These are phyloP conservation scores for Mustelus asterias DNA, from an alignment of 2,113 vertebrate species.

Conservation along the genomic window DNA sequence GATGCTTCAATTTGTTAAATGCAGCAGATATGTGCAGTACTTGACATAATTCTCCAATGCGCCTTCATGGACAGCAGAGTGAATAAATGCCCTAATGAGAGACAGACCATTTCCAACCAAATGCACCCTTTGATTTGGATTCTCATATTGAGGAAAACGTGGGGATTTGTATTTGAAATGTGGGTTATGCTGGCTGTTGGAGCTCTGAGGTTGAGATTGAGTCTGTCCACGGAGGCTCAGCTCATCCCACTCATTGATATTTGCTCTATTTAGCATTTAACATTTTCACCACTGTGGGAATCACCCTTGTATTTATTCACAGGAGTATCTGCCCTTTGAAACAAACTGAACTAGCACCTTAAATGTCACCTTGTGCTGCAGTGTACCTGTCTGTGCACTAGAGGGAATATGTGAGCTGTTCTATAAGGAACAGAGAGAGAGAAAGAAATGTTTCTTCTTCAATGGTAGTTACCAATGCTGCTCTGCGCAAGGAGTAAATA, in stretches of 20 bases:
- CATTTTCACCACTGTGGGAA: not conserved
- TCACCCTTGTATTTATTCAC: not conserved
- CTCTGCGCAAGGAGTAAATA: not conserved
- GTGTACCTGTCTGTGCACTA: not conserved
- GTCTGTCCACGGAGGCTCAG: not conserved
- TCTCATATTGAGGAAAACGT: not conserved
- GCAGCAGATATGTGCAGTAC: not conserved
- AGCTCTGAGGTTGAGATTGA: not conserved
- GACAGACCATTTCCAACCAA: not conserved
- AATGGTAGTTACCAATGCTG: not conserved
- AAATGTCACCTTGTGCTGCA: not conserved
- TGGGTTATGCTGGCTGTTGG: not conserved
- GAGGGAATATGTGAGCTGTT: slow-evolving; percentile 3
- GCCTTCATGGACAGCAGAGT: not conserved
- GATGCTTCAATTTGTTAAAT: not conserved
- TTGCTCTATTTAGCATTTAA: not conserved
- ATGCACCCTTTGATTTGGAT: not conserved
- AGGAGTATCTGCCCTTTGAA: not conserved
- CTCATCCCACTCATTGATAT: not conserved
- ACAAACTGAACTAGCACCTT: not conserved
- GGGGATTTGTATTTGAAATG: not conserved
- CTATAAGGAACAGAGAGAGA: no score
- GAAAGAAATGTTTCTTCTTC: not conserved
- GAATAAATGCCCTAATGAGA: not conserved
- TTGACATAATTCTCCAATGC: not conserved